Conservation (phyloP, 1,140 invertebrate genomes). For the Leptestheria dahalacensis region DNA sequence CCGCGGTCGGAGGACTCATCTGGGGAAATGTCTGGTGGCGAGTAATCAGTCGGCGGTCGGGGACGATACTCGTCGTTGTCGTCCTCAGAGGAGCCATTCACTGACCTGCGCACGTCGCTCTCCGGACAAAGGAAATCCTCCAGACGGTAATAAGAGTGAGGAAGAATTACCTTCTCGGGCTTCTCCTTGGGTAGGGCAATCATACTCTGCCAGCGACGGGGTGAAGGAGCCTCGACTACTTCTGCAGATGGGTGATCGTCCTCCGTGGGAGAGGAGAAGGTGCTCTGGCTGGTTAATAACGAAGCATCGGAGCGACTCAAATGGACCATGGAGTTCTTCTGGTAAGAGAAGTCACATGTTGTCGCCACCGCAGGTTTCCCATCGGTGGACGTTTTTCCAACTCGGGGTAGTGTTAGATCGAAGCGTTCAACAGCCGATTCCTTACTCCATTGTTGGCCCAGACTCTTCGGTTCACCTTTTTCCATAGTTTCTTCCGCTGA, state of each 20-base stretch:
- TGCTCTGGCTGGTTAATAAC: not conserved
- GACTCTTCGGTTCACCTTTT: not conserved
- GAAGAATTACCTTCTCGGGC: not conserved
- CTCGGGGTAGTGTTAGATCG: not conserved
- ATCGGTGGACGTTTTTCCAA: not conserved
- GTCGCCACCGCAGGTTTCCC: slow-evolving; percentile 6
- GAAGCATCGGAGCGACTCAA: not conserved
- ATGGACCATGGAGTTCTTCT: slow-evolving; percentile 3
- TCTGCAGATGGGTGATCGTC: slow-evolving; percentile 1
- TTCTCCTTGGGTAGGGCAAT: not conserved
- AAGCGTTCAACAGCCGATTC: not conserved
- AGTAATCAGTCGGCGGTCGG: slow-evolving; percentile 1
- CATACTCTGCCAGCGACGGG: slow-evolving; percentile 6
- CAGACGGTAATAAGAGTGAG: not conserved
- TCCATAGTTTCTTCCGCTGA: not conserved
- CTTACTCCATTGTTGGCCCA: not conserved
- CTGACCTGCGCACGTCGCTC: not conserved
- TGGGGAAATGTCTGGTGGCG: slow-evolving; percentile 4
- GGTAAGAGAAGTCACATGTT: not conserved
- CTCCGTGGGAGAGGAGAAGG: slow-evolving; percentile 2
- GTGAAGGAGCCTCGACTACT: no score
- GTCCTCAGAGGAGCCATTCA: not conserved
- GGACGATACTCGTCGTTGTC: slow-evolving; percentile 1
- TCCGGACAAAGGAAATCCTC: not conserved
- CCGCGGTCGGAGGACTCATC: slow-evolving; percentile 6